These are phyloP conservation scores for Sciurus carolinensis DNA, from an alignment of 2,797 vertebrate species.

Conservation along the genomic window DNA sequence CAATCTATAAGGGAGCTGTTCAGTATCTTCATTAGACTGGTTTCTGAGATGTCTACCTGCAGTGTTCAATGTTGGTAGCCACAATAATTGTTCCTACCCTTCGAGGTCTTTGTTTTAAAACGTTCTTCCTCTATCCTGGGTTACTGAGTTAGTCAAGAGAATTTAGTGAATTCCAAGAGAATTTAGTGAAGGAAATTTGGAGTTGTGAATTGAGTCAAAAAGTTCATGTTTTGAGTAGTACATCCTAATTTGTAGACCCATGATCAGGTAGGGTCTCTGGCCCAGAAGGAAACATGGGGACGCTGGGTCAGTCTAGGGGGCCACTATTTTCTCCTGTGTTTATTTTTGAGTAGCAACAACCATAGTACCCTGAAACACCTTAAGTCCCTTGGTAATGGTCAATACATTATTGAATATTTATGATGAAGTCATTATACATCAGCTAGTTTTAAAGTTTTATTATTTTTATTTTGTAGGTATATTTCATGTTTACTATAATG, in stretches of 20 bases:
- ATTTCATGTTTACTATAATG: background rate
- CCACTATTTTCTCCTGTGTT: background rate
- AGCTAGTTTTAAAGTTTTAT: background rate
- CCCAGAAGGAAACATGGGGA: background rate
- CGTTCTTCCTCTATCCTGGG: background rate
- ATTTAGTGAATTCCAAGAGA: background rate
- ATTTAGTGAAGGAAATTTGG: background rate
- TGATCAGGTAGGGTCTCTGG: background rate
- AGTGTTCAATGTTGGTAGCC: background rate
- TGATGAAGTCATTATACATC: background rate
- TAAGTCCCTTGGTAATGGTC: background rate
- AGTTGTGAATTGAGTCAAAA: background rate
- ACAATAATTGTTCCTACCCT: background rate
- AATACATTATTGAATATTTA: background rate
- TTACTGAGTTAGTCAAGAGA: background rate
- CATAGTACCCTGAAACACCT: background rate
- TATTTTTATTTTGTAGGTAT: slow-evolving; percentile 21
- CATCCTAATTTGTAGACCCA: background rate
- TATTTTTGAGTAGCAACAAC: background rate
- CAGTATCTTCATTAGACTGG: background rate
- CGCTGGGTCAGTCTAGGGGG: background rate
- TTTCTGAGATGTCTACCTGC: background rate
- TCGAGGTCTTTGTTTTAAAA: background rate
- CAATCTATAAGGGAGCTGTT: background rate
- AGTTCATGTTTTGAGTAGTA: background rate